Evolutionary conservation across 1,140 invertebrate genomes (phyloP).

Genomic region (Trissolcus basalis): DNA sequence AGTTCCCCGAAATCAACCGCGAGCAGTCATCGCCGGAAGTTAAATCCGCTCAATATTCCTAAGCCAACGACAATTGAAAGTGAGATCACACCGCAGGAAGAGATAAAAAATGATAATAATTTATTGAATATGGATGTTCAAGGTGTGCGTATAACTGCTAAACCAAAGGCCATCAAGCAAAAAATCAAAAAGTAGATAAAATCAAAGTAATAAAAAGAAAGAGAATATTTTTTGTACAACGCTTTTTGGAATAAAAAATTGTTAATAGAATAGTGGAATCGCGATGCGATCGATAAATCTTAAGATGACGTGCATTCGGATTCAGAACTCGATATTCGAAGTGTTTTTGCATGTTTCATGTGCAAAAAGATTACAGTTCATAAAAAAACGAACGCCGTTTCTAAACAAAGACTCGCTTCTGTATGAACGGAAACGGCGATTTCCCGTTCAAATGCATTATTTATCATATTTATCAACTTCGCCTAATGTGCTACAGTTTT

Average conservation of each 20-base stretch:
- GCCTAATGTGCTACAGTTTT: background rate
- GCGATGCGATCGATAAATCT: slow-evolving; percentile 31
- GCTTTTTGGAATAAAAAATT: slow-evolving; percentile 21
- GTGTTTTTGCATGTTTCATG: slow-evolving; percentile 39
- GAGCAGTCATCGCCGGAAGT: background rate
- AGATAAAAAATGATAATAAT: slow-evolving; percentile 6
- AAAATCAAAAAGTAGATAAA: slow-evolving; percentile 12
- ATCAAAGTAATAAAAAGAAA: slow-evolving; percentile 9
- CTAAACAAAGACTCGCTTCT: slow-evolving; percentile 17
- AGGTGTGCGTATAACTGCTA: slow-evolving; percentile 19
- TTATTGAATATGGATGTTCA: slow-evolving; percentile 17
- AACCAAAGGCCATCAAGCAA: slow-evolving; percentile 4
- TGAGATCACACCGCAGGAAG: slow-evolving; percentile 1
- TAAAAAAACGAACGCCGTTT: slow-evolving; percentile 19
- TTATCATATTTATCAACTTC: slow-evolving; percentile 30
- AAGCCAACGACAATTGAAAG: slow-evolving; percentile 4
- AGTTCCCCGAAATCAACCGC: background rate
- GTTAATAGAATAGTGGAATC: slow-evolving; percentile 30
- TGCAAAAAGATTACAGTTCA: slow-evolving; percentile 14
- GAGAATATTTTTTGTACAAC: slow-evolving; percentile 24
- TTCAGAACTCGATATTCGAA: slow-evolving; percentile 44
- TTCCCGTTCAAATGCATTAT: slow-evolving; percentile 33
- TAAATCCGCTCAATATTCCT: slow-evolving; percentile 11
- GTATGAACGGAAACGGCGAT: slow-evolving; percentile 23
- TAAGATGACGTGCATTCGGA: slow-evolving; percentile 31